Conservation (phyloP, 37 sponge, comb jelly and placozoan genomes). For the Ephydatia muelleri region DNA sequence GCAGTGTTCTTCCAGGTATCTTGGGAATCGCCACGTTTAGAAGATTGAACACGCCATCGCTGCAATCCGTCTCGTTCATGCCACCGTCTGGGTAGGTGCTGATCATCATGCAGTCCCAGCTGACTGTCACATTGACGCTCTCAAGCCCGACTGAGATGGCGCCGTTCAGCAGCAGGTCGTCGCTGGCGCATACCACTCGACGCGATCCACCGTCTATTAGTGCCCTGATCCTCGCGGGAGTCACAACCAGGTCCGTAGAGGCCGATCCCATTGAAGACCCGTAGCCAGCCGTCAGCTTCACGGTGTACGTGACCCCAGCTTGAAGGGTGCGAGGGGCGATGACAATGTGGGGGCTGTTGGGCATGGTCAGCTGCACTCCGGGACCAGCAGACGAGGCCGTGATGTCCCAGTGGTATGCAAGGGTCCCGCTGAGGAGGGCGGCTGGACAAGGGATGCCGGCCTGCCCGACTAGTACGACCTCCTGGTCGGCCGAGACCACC, state of each 20-base stretch:
- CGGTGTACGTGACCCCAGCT: conserved; percentile 3
- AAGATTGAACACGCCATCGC: neutral
- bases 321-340: conserved; percentile 30
- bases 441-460: neutral
- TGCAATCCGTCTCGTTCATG: neutral
- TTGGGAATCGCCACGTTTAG: neutral
- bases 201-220: conserved; percentile 16
- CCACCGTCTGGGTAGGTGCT: neutral
- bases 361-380: conserved; percentile 2
- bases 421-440: neutral
- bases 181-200: neutral
- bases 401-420: conserved; percentile 14
- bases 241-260: neutral
- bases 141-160: conserved; percentile 13
- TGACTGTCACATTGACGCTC: neutral
- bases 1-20: conserved; percentile 7
- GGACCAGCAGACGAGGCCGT: neutral
- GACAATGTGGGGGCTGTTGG: conserved; percentile 13
- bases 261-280: neutral
- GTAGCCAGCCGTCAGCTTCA: conserved; percentile 15
- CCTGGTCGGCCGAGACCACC: neutral
- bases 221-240: neutral
- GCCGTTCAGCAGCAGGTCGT: conserved; percentile 22
- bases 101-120: conserved; percentile 27
- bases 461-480: conserved; percentile 16